Base-by-base conservation (phyloP, 2,888 invertebrate genomes). In the Aspidapion aeneum region DNA sequence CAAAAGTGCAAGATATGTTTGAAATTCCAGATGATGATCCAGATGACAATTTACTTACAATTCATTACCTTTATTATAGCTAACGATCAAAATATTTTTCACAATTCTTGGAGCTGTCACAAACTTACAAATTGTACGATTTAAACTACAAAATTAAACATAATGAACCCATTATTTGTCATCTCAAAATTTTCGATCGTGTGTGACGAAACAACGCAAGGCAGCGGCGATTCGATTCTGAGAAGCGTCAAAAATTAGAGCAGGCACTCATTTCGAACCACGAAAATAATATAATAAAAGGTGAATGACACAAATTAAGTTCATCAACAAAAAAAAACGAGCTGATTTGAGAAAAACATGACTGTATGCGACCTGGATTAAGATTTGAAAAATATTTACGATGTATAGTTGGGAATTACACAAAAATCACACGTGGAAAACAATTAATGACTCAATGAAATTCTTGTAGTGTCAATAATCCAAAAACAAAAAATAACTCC, bases 271-370 rank as follows among this genome's bases (percentile, higher is more conserved):
- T 52, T 52, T n/a, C 19, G 18, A 19, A 9, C 19, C 52, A 52
- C 52, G 19, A 52, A 52, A 17, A 52, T 52, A 52, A 52, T 18
- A 18, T 48, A n/a, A n/a, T n/a, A n/a, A 48, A 52, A 52, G 52
- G 52, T 52, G 52, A 52, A 52, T n/a, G 52, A 52, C 52, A 52
- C 52, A n/a, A 52, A 52, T 52, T 52, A 17, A 19, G 52, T 7
- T n/a, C n/a, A n/a, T n/a, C n/a, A n/a, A 52, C 52, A 52, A 35
- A 3, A 35, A 35, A 35, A 35, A 35, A 12, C 35, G 12, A 3
- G 35, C 35, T 35, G 35, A 35, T 35, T 35, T 35, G 35, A 35
- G 35, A 35, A 35, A 35, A 3, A 35, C 12, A 35, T 7, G 3
- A 35, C 12, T 35, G 35, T 35, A 35, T 35, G 3, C 5, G 35